Conservation (phyloP, 2,113 vertebrate species). For the Bothrops jararaca region DNA sequence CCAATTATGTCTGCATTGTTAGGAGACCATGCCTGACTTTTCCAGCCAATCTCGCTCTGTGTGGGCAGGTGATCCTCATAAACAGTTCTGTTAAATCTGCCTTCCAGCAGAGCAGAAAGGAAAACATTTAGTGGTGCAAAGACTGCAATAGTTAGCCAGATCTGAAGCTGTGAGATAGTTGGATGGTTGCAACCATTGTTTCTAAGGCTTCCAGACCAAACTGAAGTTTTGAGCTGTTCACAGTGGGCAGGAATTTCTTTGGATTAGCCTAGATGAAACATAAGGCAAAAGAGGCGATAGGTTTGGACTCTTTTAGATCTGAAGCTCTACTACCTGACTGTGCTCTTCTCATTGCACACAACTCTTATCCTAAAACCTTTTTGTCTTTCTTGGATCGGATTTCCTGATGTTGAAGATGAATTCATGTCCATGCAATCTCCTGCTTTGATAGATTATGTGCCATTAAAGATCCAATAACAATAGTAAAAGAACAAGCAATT, state of each 20-base stretch:
- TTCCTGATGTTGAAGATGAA: background rate
- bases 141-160: background rate
- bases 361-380: background rate
- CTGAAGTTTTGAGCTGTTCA: background rate
- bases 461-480: background rate
- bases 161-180: background rate
- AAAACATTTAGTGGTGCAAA: background rate
- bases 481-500: background rate
- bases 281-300: background rate
- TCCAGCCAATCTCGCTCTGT: background rate
- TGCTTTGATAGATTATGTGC: background rate
- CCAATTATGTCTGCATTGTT: background rate
- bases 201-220: background rate
- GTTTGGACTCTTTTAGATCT: background rate
- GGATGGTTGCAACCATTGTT: background rate
- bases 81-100: background rate
- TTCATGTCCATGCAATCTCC: background rate
- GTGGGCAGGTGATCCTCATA: background rate
- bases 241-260: background rate
- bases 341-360: background rate
- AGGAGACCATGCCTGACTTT: background rate
- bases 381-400: background rate
- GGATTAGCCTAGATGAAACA: background rate
- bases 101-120: background rate
- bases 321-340: background rate